Evolutionary conservation across 1,140 invertebrate genomes (phyloP), one percentile per base, ranked within the genome.

Genomic region (Anastatus disparis): DNA sequence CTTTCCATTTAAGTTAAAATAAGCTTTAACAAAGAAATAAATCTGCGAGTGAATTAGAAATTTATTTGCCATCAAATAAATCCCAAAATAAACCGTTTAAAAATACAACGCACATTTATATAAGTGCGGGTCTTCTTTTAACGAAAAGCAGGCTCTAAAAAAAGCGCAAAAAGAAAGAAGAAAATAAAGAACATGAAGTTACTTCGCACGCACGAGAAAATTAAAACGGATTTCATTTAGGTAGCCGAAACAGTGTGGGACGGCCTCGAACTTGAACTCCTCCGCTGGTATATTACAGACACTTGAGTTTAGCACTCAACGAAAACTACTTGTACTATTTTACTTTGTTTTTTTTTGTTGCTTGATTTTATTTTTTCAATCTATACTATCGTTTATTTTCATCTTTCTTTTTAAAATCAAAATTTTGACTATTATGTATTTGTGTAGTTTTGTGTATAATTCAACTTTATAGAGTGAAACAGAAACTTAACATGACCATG

Each of bases 221-320:
- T 69, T 69, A 61, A 69, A 69, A 69, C 66, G 66, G 35, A 69
- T 69, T 69, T 69, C 55, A 69, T 69, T 69, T 69, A 35, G 4
- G 31, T 35, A 61, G 44, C 44, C 35, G 65, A 50, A 24, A 44
- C 12, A n/a, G 42, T 40, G 61, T n/a, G 20, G 22, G 17, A 29
- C n/a, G 55, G 55, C 66, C 66, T 69, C 66, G 66, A 69, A 69
- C 66, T 69, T 69, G 66, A 69, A 69, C 66, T 69, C n/a, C n/a
- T n/a, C 56, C 63, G 44, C 61, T 44, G 31, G 61, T 62, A 59
- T 22, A n/a, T n/a, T n/a, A n/a, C n/a, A n/a, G 48, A 38, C 67
- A 66, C 61, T 68, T 27, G n/a, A 65, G 42, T 53, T 55, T 65
- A 35, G 50, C 70, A 64, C 59, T 31, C 71, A 72, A 72, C 64